These are phyloP conservation scores for Dendrolimus punctatus DNA, from an alignment of 1,140 invertebrate species.

Conservation along the genomic window DNA sequence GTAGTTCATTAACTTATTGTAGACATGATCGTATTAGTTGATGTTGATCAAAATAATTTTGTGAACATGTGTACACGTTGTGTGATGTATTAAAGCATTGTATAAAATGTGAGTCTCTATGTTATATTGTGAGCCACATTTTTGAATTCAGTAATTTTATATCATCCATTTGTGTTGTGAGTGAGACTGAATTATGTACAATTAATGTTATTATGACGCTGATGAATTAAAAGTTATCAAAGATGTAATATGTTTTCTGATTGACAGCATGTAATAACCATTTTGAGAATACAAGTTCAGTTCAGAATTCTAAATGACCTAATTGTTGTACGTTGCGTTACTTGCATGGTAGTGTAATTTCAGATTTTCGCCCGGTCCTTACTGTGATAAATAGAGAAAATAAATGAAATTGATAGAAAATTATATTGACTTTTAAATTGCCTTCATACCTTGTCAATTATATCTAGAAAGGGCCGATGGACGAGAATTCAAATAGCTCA, in stretches of 20 bases:
- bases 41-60: slow-evolving; percentile 59
- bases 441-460: slow-evolving; percentile 47
- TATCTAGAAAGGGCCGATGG: slow-evolving; percentile 47
- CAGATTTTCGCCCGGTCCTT: slow-evolving; percentile 65
- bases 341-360: slow-evolving; percentile 64
- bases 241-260: slow-evolving; percentile 48
- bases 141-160: slow-evolving; percentile 66
- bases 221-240: slow-evolving; percentile 11
- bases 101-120: slow-evolving; percentile 21
- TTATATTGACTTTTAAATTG: slow-evolving; percentile 33
- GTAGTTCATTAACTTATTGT: slow-evolving; percentile 56
- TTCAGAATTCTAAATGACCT: slow-evolving; percentile 31
- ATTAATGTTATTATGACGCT: slow-evolving; percentile 52
- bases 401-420: slow-evolving; percentile 34
- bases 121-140: slow-evolving; percentile 31
- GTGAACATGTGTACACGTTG: slow-evolving; percentile 31
- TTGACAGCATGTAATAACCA: slow-evolving; percentile 25
- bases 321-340: slow-evolving; percentile 55
- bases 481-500: slow-evolving; percentile 66
- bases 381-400: slow-evolving; percentile 53
- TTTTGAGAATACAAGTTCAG: slow-evolving; percentile 20
- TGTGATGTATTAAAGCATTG: slow-evolving; percentile 11
- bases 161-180: slow-evolving; percentile 61
- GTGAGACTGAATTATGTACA: slow-evolving; percentile 67
- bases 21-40: slow-evolving; percentile 57